phyloP scores from a whole-genome alignment of 2,113 vertebrate genomes.

The Trichomycterus rosablanca region DNA sequence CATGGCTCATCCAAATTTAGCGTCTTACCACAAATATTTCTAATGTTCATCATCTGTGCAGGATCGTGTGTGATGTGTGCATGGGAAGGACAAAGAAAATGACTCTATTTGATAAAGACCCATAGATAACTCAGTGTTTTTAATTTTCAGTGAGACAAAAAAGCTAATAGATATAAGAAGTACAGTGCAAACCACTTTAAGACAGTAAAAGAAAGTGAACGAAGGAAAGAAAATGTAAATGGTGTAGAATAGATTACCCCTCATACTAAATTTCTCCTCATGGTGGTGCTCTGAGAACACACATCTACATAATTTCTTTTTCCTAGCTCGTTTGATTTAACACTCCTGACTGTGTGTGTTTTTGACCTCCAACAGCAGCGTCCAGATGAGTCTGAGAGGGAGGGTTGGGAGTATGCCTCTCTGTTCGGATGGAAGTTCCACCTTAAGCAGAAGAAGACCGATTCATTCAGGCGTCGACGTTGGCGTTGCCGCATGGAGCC shows the following conservation, averaged over 20 bases:
- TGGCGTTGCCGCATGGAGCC: slow-evolving; percentile 96
- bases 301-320: slow-evolving; percentile 8
- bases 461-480: slow-evolving; percentile 83
- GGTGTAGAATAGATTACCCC: not conserved
- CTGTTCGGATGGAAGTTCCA: slow-evolving; percentile 97
- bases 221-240: not conserved
- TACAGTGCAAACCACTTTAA: not conserved
- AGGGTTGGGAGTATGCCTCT: slow-evolving; percentile 94
- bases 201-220: not conserved
- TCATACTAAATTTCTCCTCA: slow-evolving; percentile 27
- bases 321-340: not conserved
- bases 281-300: slow-evolving; percentile 46
- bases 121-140: slow-evolving; percentile 16
- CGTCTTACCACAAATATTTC: slow-evolving; percentile 38
- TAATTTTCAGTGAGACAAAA: slow-evolving; percentile 18
- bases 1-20: slow-evolving; percentile 41
- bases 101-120: slow-evolving; percentile 22
- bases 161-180: slow-evolving; percentile 7
- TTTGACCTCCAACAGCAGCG: slow-evolving; percentile 67
- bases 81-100: slow-evolving; percentile 7
- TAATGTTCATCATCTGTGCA: slow-evolving; percentile 40
- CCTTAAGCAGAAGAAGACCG: slow-evolving; percentile 80
- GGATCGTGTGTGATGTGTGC: slow-evolving; percentile 21
- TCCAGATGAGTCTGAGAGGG: slow-evolving; percentile 77
- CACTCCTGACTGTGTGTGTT: slow-evolving; percentile 6